Evolutionary conservation across 2,113 vertebrate genomes (phyloP), one percentile per base, ranked within the genome.

Genomic region (Tenrec ecaudatus): DNA sequence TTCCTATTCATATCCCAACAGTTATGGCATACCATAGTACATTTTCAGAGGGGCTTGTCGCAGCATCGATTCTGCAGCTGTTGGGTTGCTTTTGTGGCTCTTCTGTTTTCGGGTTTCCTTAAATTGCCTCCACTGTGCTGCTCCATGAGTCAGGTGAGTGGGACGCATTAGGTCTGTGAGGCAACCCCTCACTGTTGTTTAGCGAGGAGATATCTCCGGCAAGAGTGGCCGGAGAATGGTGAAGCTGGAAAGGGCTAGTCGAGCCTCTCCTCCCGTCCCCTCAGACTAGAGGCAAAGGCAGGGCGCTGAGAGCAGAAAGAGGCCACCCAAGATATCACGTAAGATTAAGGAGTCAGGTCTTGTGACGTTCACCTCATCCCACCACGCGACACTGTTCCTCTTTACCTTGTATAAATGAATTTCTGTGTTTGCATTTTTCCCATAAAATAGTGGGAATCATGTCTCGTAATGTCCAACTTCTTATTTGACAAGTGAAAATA

Each of bases 21-120:
- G 20, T 43, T 33, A 43, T 10, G 66, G 87, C 82, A 58, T 86
- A 81, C 84, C 93, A 78, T 77, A 90, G 89, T 76, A 77, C 91
- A 94, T 95, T 92, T 88, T 68, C 58, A 33, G 20, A 84, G 29
- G 86, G 82, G 80, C 27, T 90, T 25, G 1, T 85, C 79, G 60
- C 62, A 77, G 57, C 53, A 33, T 75, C 68, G 38, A 36, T 6
- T 6, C 7, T 85, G 40, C 78, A 90, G 87, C 88, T 94, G 88
- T 64, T 76, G 43, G 60, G 10, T 38, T 91, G 89, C 10, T 82
- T 82, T 58, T 2, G 19, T 47, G 78, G 43, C 43, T 64, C n/a
- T 62, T 82, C 87, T 85, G 81, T 79, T 81, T 81, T 80, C 86
- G 79, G 33, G 86, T 82, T 85, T 77, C 83, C 31, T 82, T 84